Evolutionary conservation across 2,113 vertebrate species (phyloP), one percentile per base, ranked within the genome.

Genomic region (Hydropotes inermis): DNA sequence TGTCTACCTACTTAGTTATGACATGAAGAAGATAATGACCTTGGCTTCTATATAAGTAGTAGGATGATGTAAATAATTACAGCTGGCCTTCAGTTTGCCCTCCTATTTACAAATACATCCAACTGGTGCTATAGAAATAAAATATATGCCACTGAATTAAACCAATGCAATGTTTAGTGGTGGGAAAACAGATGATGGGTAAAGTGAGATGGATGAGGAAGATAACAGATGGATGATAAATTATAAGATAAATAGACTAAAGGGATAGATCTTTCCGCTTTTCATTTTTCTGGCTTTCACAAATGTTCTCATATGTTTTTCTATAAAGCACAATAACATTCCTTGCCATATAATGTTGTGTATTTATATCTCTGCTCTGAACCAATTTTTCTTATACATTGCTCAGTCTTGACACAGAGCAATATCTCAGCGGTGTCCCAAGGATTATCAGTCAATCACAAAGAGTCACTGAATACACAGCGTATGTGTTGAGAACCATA

Each of bases 371-470:
- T 95, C 54, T 47, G 61, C 79, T 93, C 50, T 79, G 45, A 92
- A 74, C 47, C 54, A 86, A 45, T 96, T 95, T 97, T 97, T 97
- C 82, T 97, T 96, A 79, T 79, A 39, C 47, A 93, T 92, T 93
- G 61, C 85, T 96, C 79, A 30, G 21, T 76, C 86, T 55, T 93
- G 90, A 94, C 57, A 39, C 3, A n/a, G 82, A 91, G 55, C 11
- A 23, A 87, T 98, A 76, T 57, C 86, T 91, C 76, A 96, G 82
- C 57, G 10, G 36, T 96, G 25, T 91, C 87, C 55, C 82, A 54
- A 93, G 33, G 91, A 91, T 84, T 94, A 95, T 87, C 45, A 93
- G 55, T 91, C 93, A 95, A 97, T 97, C 93, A 97, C 58, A 97
- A 33, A 89, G 61, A 95, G 86, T 92, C 86, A 79, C 7, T 64